Conservation (phyloP, 2,113 vertebrate genomes). For the Paradoxurus hermaphroditus region DNA sequence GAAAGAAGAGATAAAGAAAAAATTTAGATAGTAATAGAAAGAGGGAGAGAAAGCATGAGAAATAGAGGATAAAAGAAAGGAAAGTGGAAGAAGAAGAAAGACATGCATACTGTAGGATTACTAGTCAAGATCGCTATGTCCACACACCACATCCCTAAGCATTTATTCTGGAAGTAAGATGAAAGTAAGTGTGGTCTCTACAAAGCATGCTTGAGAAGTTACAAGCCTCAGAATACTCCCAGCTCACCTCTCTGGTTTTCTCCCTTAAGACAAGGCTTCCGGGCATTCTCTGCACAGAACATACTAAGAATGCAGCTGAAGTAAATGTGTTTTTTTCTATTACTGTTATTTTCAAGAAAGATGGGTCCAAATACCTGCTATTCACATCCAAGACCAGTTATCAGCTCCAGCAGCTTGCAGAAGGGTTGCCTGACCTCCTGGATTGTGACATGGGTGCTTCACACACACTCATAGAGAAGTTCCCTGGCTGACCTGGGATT, state of each 20-base stretch:
- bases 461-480: neutral
- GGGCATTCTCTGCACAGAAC: neutral
- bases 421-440: neutral
- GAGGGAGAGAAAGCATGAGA: neutral
- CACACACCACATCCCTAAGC: neutral
- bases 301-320: neutral
- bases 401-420: neutral
- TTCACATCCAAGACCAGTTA: slow-evolving; percentile 29
- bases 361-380: slow-evolving; percentile 62
- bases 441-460: neutral
- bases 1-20: neutral
- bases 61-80: neutral
- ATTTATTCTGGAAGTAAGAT: neutral
- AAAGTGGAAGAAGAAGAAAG: neutral
- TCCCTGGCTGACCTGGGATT: neutral
- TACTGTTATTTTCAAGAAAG: slow-evolving; percentile 59
- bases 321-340: slow-evolving; percentile 52
- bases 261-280: neutral
- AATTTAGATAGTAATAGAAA: neutral
- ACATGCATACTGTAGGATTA: neutral
- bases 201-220: neutral
- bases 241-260: neutral
- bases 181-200: neutral
- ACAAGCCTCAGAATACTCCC: neutral
- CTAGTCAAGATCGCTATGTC: neutral